Conservation (phyloP, 2,113 vertebrate species). For the Nestor notabilis region DNA sequence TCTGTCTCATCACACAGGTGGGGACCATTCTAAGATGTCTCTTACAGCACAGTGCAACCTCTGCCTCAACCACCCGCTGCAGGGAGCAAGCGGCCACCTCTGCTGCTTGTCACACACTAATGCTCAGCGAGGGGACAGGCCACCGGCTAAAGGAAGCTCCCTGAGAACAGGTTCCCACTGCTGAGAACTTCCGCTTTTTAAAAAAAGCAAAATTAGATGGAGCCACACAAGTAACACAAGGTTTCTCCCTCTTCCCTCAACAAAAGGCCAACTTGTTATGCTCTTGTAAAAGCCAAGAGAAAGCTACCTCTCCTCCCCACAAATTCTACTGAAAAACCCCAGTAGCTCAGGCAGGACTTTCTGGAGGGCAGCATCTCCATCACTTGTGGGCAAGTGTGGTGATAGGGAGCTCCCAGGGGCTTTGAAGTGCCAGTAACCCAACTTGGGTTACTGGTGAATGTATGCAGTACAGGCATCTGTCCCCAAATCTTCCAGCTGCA, state of each 20-base stretch:
- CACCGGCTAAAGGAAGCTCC: neutral
- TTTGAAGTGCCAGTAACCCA: neutral
- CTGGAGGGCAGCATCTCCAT: neutral
- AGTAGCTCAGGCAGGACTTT: neutral
- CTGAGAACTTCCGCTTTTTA: neutral
- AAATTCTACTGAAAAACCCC: neutral
- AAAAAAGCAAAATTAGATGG: neutral
- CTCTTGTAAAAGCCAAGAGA: neutral
- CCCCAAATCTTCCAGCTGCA: neutral
- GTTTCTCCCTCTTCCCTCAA: neutral
- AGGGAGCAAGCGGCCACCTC: neutral
- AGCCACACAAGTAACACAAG: neutral
- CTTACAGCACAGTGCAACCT: neutral
- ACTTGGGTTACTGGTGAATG: neutral
- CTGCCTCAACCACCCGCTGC: neutral
- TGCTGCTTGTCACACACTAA: neutral
- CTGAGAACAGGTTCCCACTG: neutral
- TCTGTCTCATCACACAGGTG: neutral
- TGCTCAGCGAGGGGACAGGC: neutral
- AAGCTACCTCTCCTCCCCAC: neutral
- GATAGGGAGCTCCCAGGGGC: neutral
- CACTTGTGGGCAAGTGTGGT: neutral
- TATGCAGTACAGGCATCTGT: neutral
- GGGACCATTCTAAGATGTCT: neutral
- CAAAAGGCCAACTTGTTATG: rapidly evolving